Evolutionary conservation across 2,797 vertebrate species (phyloP).

Genomic region (Lagodon rhomboides): DNA sequence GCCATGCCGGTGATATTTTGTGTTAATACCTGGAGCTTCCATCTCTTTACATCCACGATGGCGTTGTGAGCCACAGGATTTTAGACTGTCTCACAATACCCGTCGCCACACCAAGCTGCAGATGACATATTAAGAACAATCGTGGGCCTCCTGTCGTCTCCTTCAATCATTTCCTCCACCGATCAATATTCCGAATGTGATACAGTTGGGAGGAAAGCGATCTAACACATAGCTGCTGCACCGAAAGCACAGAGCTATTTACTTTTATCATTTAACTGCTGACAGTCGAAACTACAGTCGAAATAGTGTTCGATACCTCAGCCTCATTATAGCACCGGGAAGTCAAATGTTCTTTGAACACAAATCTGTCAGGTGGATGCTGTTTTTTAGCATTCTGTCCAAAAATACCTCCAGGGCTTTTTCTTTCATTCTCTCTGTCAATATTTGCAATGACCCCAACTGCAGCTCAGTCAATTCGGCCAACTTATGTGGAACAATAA

Average conservation of each 20-base stretch:
- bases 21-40: slow-evolving; percentile 41
- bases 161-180: slow-evolving; percentile 44
- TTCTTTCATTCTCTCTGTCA: slow-evolving; percentile 62
- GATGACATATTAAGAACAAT: slow-evolving; percentile 65
- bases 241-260: slow-evolving; percentile 42
- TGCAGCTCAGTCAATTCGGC: slow-evolving; percentile 43
- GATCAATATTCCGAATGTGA: slow-evolving; percentile 67
- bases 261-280: slow-evolving; percentile 66
- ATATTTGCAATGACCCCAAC: slow-evolving; percentile 54
- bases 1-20: slow-evolving; percentile 72
- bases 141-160: slow-evolving; percentile 20
- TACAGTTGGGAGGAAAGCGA: slow-evolving; percentile 48
- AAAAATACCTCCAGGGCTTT: slow-evolving; percentile 45
- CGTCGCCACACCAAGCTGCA: slow-evolving; percentile 27
- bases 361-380: slow-evolving; percentile 54
- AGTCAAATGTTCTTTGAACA: slow-evolving; percentile 59
- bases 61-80: slow-evolving; percentile 42
- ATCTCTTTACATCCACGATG: slow-evolving; percentile 50
- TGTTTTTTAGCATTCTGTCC: slow-evolving; percentile 32
- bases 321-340: slow-evolving; percentile 57
- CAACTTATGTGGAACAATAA: slow-evolving; percentile 53
- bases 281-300: slow-evolving; percentile 53
- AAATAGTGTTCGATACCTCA: slow-evolving; percentile 50
- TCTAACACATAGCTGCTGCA: slow-evolving; percentile 31
- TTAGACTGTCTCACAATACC: slow-evolving; percentile 36